phyloP scores from a whole-genome alignment of 2,888 invertebrate species.

The Tachina fera region DNA sequence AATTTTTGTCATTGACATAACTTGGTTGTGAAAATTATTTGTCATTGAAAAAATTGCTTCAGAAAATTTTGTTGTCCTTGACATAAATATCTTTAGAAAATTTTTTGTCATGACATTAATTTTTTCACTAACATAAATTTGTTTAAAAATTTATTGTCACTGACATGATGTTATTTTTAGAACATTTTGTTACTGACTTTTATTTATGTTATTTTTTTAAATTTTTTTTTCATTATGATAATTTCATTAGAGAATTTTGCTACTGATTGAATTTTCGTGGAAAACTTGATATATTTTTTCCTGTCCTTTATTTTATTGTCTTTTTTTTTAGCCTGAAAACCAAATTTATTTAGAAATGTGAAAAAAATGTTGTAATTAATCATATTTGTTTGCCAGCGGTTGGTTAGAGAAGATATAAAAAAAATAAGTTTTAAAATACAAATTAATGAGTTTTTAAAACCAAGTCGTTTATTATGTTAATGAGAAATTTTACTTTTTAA shows the following conservation, averaged over 20 bases:
- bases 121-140: no score
- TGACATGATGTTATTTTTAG: neutral
- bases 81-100: no score
- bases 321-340: no score
- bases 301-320: neutral
- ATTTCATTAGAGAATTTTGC: neutral
- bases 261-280: neutral
- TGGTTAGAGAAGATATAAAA: neutral
- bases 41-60: no score
- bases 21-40: no score
- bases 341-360: no score
- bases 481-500: conserved; percentile 42
- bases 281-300: neutral
- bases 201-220: no score
- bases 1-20: no score
- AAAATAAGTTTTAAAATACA: neutral
- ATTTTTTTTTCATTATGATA: neutral
- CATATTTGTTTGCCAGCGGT: conserved; percentile 33
- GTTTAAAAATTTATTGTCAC: neutral
- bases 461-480: conserved; percentile 53
- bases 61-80: no score
- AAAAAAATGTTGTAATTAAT: conserved; percentile 48
- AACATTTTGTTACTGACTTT: no score
- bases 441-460: conserved; percentile 44
- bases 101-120: no score